Percentiles rank a stretch among this genome's conserved stretches.
These are phyloP conservation scores for Apoda limacodes DNA, from an alignment of 2,888 invertebrate genomes.

Conservation along the genomic window DNA sequence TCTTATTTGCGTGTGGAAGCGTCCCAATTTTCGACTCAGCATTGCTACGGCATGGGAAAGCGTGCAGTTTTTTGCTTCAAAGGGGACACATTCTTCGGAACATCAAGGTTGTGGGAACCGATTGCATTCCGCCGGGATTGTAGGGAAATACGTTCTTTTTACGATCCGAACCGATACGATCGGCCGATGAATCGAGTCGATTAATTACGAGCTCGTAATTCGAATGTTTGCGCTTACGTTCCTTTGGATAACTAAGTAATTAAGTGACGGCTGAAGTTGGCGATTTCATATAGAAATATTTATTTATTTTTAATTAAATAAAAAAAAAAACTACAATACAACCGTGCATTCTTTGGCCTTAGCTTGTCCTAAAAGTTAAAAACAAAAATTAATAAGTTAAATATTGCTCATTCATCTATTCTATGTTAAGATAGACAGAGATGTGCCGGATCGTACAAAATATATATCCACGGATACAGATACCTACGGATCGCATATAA, in stretches of 20 bases:
- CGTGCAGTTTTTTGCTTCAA: slow-evolving; percentile 52
- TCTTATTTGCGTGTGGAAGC: background rate
- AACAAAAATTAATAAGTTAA: too few relatives aligned
- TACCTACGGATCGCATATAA: too few relatives aligned
- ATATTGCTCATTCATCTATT: too few relatives aligned
- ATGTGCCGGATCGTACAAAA: too few relatives aligned
- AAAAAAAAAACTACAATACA: too few relatives aligned
- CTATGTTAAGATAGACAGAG: too few relatives aligned
- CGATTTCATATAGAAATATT: too few relatives aligned
- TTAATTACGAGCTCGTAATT: slow-evolving; percentile 44
- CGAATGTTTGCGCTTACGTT: slow-evolving; percentile 40
- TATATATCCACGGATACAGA: too few relatives aligned
- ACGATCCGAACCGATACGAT: slow-evolving; percentile 51
- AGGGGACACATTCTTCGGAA: slow-evolving; percentile 40
- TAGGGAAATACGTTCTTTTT: slow-evolving; percentile 55
- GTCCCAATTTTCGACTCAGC: slow-evolving; percentile 9
- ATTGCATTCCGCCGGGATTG: slow-evolving; percentile 44
- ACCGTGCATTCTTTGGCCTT: too few relatives aligned
- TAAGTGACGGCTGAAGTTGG: too few relatives aligned
- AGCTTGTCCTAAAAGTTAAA: too few relatives aligned
- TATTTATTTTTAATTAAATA: too few relatives aligned
- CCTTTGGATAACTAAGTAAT: slow-evolving; percentile 29
- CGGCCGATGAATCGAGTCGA: slow-evolving; percentile 50
- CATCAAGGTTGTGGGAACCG: slow-evolving; percentile 64
- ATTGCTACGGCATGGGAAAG: slow-evolving; percentile 60